These are phyloP conservation scores for Monomorium pharaonis DNA, from an alignment of 1,140 invertebrate genomes.

Conservation along the genomic window DNA sequence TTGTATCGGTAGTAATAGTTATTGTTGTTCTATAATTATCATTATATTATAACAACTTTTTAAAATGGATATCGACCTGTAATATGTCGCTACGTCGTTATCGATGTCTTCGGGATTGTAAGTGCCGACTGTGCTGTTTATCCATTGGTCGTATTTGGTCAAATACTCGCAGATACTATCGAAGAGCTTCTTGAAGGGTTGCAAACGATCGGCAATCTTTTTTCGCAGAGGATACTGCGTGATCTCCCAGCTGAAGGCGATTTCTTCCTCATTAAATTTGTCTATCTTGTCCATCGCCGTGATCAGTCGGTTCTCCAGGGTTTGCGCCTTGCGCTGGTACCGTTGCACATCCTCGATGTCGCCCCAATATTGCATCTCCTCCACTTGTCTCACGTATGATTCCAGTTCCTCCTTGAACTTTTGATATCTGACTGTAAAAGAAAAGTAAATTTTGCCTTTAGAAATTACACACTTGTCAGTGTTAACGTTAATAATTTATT, in stretches of 20 bases:
- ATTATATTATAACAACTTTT: neutral
- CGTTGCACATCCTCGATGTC: slow-evolving; percentile 92
- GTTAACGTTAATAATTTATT: neutral
- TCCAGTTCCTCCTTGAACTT: slow-evolving; percentile 94
- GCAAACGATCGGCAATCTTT: slow-evolving; percentile 89
- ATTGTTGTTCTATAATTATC: neutral
- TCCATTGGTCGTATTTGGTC: slow-evolving; percentile 93
- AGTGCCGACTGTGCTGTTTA: slow-evolving; percentile 91
- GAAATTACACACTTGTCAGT: neutral
- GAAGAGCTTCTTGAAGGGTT: slow-evolving; percentile 94
- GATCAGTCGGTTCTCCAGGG: slow-evolving; percentile 89
- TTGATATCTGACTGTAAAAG: slow-evolving; percentile 86
- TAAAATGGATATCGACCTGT: slow-evolving; percentile 38
- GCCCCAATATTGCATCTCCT: slow-evolving; percentile 94
- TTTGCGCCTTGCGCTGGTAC: slow-evolving; percentile 92
- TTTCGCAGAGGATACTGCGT: slow-evolving; percentile 95
- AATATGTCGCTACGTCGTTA: slow-evolving; percentile 88
- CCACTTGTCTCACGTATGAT: slow-evolving; percentile 91
- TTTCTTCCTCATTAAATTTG: slow-evolving; percentile 96
- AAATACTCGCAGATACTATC: slow-evolving; percentile 94
- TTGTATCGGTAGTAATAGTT: too few relatives aligned
- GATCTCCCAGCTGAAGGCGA: slow-evolving; percentile 93
- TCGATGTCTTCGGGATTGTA: slow-evolving; percentile 96
- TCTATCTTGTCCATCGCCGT: slow-evolving; percentile 93
- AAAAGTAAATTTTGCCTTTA: neutral